Conservation (phyloP, 2,113 vertebrate species). For the Cochlearius cochlearius region DNA sequence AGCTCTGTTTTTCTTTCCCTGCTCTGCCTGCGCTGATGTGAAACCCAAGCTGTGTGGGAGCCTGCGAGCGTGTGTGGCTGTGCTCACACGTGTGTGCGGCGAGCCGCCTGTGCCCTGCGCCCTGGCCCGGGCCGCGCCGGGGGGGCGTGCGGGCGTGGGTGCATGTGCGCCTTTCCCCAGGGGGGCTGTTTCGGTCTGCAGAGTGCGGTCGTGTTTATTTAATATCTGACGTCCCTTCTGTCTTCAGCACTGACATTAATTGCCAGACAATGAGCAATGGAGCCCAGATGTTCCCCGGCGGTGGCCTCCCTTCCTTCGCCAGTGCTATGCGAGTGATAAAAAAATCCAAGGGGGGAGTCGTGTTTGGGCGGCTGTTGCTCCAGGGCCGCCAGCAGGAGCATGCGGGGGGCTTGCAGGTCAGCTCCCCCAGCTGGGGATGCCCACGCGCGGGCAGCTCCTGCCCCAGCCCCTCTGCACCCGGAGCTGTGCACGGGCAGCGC, state of each 20-base stretch:
- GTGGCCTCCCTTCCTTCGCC: slow-evolving; percentile 42
- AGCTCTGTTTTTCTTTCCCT: background rate
- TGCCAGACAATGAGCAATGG: slow-evolving; percentile 62
- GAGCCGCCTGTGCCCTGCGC: background rate
- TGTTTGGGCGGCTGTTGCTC: background rate
- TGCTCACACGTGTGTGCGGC: slow-evolving; percentile 31
- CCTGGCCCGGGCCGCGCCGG: background rate
- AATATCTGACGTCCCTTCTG: slow-evolving; percentile 64
- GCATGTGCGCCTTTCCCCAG: background rate
- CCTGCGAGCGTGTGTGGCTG: slow-evolving; percentile 17
- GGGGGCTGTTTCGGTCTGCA: background rate
- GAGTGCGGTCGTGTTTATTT: slow-evolving; percentile 54
- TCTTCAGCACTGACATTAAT: slow-evolving; percentile 65
- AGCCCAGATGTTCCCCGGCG: slow-evolving; percentile 60
- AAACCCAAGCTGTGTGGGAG: slow-evolving; percentile 58
- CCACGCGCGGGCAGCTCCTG: background rate
- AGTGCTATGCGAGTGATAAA: background rate
- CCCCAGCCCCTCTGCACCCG: accelerated
- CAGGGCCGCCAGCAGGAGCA: background rate
- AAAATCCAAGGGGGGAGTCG: background rate
- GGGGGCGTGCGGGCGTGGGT: background rate
- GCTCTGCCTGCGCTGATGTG: background rate
- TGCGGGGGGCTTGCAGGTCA: accelerated
- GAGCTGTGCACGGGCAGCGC: accelerated
- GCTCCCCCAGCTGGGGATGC: background rate